A percentile compares a stretch with the other conserved stretches of the same genome.
These are phyloP conservation scores for Achroia grisella DNA, from an alignment of 1,140 invertebrate genomes.

Conservation along the genomic window DNA sequence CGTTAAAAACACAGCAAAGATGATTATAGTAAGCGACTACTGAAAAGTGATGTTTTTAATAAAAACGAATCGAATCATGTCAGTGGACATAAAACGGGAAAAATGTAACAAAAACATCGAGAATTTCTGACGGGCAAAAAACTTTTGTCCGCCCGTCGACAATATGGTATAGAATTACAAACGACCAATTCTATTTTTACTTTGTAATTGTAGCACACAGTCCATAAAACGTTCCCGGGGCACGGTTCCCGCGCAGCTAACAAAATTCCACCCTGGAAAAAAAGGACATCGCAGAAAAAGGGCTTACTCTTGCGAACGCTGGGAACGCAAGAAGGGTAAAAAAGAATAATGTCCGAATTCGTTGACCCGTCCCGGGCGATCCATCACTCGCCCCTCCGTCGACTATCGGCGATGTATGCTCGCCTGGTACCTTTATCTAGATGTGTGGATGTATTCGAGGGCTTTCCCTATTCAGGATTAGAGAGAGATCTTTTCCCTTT, in stretches of 20 bases:
- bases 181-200: conserved; percentile 61
- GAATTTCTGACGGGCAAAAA: background rate
- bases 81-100: background rate
- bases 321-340: conserved; percentile 72
- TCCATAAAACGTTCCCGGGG: conserved; percentile 58
- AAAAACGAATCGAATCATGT: too few species aligned
- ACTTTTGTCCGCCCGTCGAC: conserved; percentile 21
- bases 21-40: background rate
- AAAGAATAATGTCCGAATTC: conserved; percentile 84
- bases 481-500: conserved; percentile 26
- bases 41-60: conserved; percentile 13
- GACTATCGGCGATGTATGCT: conserved; percentile 50
- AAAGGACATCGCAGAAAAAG: conserved; percentile 69
- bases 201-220: conserved; percentile 64
- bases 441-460: conserved; percentile 44
- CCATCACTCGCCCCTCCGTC: conserved; percentile 75
- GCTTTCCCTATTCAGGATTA: conserved; percentile 50
- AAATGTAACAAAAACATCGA: background rate
- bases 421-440: conserved; percentile 46
- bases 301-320: conserved; percentile 65
- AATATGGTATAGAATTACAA: conserved; percentile 50
- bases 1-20: too few species aligned
- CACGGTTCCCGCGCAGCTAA: conserved; percentile 26
- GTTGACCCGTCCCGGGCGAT: conserved; percentile 82
- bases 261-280: conserved; percentile 56